Percentiles rank a stretch among this genome's conserved stretches.
These are phyloP conservation scores for Columba guinea DNA, from an alignment of 2,797 vertebrate genomes.

Conservation along the genomic window DNA sequence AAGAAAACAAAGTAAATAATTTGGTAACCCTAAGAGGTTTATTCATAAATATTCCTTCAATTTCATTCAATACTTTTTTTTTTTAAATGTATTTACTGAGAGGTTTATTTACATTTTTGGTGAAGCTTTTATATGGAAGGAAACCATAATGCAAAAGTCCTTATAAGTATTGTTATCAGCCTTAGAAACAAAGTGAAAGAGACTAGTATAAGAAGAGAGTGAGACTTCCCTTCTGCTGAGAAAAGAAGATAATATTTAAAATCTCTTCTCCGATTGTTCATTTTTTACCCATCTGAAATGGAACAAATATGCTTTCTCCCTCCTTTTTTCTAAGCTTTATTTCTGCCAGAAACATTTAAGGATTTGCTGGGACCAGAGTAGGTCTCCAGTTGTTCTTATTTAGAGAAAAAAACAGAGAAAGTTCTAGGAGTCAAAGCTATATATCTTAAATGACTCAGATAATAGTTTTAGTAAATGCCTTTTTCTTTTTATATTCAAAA, in stretches of 20 bases:
- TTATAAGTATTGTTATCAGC: neutral
- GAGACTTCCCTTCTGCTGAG: neutral
- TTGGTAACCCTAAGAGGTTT: slow-evolving; percentile 44
- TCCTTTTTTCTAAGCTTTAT: neutral
- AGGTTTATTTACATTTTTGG: slow-evolving; percentile 17
- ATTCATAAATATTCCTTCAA: slow-evolving; percentile 52
- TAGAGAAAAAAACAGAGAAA: slow-evolving; percentile 55
- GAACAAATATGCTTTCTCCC: neutral
- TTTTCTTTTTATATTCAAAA: slow-evolving; percentile 62
- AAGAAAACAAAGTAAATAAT: slow-evolving; percentile 60
- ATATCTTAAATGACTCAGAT: slow-evolving; percentile 57
- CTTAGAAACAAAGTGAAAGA: neutral
- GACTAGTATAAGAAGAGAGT: neutral
- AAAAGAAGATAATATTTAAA: neutral
- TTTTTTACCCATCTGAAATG: neutral
- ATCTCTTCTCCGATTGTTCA: neutral
- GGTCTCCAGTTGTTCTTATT: slow-evolving; percentile 48
- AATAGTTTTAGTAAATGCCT: slow-evolving; percentile 57
- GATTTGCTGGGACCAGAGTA: neutral
- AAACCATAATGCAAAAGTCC: neutral
- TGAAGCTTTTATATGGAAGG: slow-evolving; percentile 1
- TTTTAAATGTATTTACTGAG: neutral
- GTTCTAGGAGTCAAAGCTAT: neutral
- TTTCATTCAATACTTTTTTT: slow-evolving; percentile 15
- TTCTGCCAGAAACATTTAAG: neutral